These are phyloP conservation scores for Ormyrus labotus DNA, from an alignment of 2,888 invertebrate species.

Conservation along the genomic window DNA sequence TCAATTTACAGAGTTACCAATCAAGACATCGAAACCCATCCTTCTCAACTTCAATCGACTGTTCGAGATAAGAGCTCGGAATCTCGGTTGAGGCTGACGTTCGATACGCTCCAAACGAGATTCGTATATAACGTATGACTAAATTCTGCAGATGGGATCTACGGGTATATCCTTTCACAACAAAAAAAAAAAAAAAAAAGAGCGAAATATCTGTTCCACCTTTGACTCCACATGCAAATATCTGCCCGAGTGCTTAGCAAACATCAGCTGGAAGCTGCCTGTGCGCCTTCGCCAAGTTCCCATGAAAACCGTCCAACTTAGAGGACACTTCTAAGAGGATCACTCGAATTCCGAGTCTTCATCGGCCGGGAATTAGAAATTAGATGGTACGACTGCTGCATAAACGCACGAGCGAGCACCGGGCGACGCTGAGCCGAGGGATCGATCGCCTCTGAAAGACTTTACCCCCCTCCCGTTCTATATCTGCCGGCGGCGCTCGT, in stretches of 20 bases:
- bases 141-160: no score
- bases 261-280: conserved; percentile 1
- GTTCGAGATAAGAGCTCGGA: no score
- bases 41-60: no score
- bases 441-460: conserved; percentile 12
- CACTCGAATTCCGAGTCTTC: neutral
- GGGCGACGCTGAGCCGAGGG: neutral
- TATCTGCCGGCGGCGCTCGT: neutral
- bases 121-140: no score
- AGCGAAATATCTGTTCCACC: no score
- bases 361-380: conserved; percentile 23
- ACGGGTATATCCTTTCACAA: no score
- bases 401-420: conserved; percentile 12
- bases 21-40: no score
- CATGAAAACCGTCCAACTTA: neutral
- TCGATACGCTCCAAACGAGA: no score
- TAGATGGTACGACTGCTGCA: neutral
- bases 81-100: no score
- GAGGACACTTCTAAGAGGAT: conserved; percentile 8
- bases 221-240: no score
- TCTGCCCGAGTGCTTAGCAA: neutral
- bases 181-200: no score
- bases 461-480: neutral
- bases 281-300: neutral
- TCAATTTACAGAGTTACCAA: no score